Percentiles rank a stretch among this genome's conserved stretches.
Conservation (phyloP, 2,113 vertebrate species). For the Oenanthe melanoleuca region DNA sequence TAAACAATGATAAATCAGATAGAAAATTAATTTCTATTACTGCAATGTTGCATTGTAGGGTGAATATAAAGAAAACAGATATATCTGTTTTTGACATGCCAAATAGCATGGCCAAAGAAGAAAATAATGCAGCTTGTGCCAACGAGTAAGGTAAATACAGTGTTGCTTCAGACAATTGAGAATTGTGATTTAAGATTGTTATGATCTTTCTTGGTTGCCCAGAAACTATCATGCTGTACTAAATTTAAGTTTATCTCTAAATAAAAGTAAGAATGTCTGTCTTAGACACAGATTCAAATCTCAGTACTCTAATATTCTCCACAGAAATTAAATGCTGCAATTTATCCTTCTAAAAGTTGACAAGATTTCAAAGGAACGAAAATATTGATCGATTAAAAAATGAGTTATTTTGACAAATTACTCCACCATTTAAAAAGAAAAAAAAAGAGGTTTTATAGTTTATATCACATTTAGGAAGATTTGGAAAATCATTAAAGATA, state of each 20-base stretch:
- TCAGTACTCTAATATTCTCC: constrained; percentile 23
- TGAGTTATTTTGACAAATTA: constrained; percentile 9
- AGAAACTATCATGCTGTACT: constrained; percentile 1
- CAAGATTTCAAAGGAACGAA: constrained; percentile 37
- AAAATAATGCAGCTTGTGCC: neutral
- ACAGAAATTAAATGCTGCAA: neutral
- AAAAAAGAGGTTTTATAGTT: neutral
- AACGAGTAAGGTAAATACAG: neutral
- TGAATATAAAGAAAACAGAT: neutral
- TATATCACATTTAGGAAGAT: constrained; percentile 27
- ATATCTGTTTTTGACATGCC: neutral
- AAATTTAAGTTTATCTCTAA: neutral
- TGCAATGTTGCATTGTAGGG: neutral
- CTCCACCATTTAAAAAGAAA: neutral
- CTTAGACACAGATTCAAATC: neutral
- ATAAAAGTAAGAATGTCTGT: neutral
- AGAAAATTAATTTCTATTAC: neutral
- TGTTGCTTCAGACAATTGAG: neutral
- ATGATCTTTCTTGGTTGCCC: neutral
- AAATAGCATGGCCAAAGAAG: neutral
- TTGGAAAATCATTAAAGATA: constrained; percentile 28
- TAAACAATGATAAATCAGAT: neutral
- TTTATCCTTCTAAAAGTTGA: constrained; percentile 37
- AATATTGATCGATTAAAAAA: constrained; percentile 40
- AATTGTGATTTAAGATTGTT: neutral